Evolutionary conservation across 92 coral and sea anemone genomes (phyloP), one percentile per base, ranked within the genome.

Genomic region (Galaxea fascicularis): DNA sequence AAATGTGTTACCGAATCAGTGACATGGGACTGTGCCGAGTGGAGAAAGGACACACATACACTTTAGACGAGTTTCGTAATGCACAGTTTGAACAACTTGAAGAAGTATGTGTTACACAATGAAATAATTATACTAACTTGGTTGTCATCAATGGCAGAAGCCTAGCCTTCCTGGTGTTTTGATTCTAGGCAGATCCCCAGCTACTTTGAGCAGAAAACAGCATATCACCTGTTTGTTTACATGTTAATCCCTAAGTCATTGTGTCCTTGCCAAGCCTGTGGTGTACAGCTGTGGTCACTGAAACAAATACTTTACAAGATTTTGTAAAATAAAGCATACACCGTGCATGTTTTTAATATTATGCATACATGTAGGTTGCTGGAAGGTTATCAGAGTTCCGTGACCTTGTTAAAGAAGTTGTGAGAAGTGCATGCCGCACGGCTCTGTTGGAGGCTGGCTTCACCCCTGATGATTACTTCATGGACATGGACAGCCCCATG

Each of bases 1-100:
- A 96, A 79, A 96, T 96, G 99, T 96, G 99, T 79, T 96, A 96
- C 86, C 95, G 99, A 30, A 96, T 96, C 83, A 96, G 99, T 86
- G 99, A 96, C 86, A 96, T 96, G 99, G 99, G 99, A 1, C 90
- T 96, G 76, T 96, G 99, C 65, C 72, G 93, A 67, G 99, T 96
- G 45, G 99, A 96, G 86, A 96, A 93, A 65, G 95, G 98, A 4
- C 98, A 92, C 41, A 96, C 99, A 12, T 96, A 96, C 92, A 93
- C 99, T 25, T 87, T 96, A 63, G 99, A 96, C 35, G 98, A 94
- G 83, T 96, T 94, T 88, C 90, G 98, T 60, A 87, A 91, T 90
- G 99, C 99, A 13, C 99, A 96, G 73, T 96, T 96, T 82, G 92
- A 92, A 58, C 99, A 96, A 76, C 90, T 96, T 1, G 94, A 95